A percentile compares a stretch with the other conserved stretches of the same genome.
These are phyloP conservation scores for Strix aluco DNA, from an alignment of 2,113 vertebrate species.

Conservation along the genomic window DNA sequence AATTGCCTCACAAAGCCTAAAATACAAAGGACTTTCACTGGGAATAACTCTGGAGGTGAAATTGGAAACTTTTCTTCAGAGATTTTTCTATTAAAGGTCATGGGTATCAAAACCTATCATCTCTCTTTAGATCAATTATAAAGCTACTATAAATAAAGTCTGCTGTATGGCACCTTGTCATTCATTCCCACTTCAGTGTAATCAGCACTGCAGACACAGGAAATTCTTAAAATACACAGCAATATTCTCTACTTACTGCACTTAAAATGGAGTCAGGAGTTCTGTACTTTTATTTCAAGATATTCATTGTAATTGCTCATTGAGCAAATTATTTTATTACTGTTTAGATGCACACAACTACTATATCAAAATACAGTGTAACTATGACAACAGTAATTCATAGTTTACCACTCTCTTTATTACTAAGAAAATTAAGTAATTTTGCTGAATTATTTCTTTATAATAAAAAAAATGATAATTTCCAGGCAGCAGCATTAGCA, in stretches of 20 bases:
- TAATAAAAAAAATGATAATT: not conserved
- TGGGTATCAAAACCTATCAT: not conserved
- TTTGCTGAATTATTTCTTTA: not conserved
- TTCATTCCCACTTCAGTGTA: constrained; percentile 26
- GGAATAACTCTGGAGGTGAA: not conserved
- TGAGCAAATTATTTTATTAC: not conserved
- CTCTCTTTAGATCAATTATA: constrained; percentile 5
- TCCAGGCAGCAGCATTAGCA: not conserved
- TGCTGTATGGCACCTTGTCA: constrained; percentile 18
- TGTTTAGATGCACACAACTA: not conserved
- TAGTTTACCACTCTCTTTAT: not conserved
- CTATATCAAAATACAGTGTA: not conserved
- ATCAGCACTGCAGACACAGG: constrained; percentile 3
- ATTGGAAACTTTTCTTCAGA: not conserved
- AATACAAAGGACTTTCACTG: not conserved
- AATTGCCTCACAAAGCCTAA: not conserved
- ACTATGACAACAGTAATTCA: not conserved
- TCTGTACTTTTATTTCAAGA: not conserved
- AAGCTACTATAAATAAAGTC: constrained; percentile 51
- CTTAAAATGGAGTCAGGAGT: not conserved
- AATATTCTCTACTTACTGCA: not conserved
- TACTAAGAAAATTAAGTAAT: not conserved
- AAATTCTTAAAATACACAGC: constrained; percentile 48
- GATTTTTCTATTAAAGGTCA: constrained; percentile 34
- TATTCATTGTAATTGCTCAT: not conserved